Base-by-base conservation (phyloP, 2,113 vertebrate genomes). In the Sinocyclocheilus anophthalmus region DNA sequence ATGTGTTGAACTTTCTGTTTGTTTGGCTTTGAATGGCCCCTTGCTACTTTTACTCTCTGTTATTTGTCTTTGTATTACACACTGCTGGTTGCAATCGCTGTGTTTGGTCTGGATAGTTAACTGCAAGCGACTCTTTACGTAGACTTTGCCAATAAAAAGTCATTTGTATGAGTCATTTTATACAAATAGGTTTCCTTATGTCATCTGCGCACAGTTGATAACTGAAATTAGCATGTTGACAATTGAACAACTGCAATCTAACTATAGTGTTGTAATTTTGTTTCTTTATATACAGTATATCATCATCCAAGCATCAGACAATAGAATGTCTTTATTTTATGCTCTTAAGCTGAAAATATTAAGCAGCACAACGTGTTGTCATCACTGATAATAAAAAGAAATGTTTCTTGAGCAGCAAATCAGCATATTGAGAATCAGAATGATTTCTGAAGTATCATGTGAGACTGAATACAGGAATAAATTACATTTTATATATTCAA, bases 31-130 rank as follows among this genome's bases (percentile, higher is more conserved):
- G 16, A 70, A 70, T 70, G 80, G 26, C 26, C 42, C 63, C 22
- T 11, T 26, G 37, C 45, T 80, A 26, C 78, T 61, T 81, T 82
- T 33, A 61, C 14, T 30, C 76, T 55, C 76, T 77, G 42, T 67
- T 48, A 67, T 48, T 67, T 67, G 39, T 81, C 59, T 67, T 7
- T 67, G n/a, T 30, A 50, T 18, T 30, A 65, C 22, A 48, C n/a
- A 67, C 48, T 55, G 13, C n/a, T 81, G 57, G 22, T 39, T 11
- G 12, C 10, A 14, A 78, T 59, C 10, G 0, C 18, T 73, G 37
- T 73, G 18, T 73, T n/a, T 11, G 39, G 5, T 48, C 48, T 77
- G 13, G 7, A 26, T 45, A 45, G 55, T 59, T 65, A 0, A 5
- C 33, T 76, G 9, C 20, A 22, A 72, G 37, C 22, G 4, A 42